Evolutionary conservation across 2,888 invertebrate genomes (phyloP), one percentile per base, ranked within the genome.

Genomic region (Palloptera scutellata): DNA sequence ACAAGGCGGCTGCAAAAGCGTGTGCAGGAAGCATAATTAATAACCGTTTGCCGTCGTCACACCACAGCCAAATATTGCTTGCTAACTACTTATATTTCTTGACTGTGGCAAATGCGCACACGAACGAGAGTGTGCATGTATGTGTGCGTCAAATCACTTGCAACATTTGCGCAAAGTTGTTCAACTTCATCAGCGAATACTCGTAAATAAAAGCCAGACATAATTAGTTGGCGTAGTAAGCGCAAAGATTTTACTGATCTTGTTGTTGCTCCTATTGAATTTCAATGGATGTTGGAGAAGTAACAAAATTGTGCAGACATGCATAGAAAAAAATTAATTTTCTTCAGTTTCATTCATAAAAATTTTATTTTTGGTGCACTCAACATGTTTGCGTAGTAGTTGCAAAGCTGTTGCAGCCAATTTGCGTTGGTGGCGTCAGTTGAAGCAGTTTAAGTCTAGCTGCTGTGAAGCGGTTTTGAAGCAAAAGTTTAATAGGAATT

Each of bases 1-100:
- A 17, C 17, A 15, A 15, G 51, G 51, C 15, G 45, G 41, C 58
- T 63, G 70, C 43, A 52, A 54, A 43, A 60, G 53, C 61, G 60
- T 61, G 64, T 60, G 52, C 71, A 69, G 69, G 72, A 73, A 70
- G 69, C 68, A 72, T 70, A 70, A 70, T 71, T 71, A 71, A 71
- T 71, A 69, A n/a, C n/a, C n/a, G n/a, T n/a, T n/a, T n/a, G n/a
- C 52, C 60, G 61, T 66, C 64, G 48, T 30, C 61, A 65, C 65
- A 30, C 54, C 60, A 54, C 54, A 12, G 15, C n/a, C 8, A 41
- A 55, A 41, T 30, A 30, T 6, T 30, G 30, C 30, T 30, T 4
- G 6, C 15, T 13, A 45, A 45, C 10, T 12, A 45, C 13, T 45
- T 13, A 48, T n/a, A 48, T 48, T 40, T 48, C 48, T 64, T 57